phyloP scores from a whole-genome alignment of 2,888 invertebrate genomes.

The Choristoneura rosaceana region DNA sequence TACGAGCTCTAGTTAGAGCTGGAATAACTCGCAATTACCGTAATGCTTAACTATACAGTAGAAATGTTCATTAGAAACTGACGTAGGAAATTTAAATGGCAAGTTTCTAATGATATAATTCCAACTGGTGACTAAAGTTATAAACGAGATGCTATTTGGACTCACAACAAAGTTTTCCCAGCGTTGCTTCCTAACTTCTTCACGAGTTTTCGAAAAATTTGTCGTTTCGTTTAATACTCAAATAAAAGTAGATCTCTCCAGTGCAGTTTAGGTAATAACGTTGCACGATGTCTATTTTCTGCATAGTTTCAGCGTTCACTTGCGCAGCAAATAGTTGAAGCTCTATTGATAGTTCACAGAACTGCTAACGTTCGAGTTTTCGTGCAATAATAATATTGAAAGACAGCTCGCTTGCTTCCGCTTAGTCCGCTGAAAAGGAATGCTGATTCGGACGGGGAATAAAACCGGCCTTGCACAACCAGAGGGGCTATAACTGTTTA shows the following conservation, averaged over 20 bases:
- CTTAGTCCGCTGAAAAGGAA: slow-evolving; percentile 62
- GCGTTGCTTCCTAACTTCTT: slow-evolving; percentile 34
- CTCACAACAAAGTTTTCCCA: slow-evolving; percentile 34
- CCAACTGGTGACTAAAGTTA: slow-evolving; percentile 30
- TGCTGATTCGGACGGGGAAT: slow-evolving; percentile 59
- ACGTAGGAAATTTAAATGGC: slow-evolving; percentile 1
- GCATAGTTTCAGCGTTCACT: slow-evolving; percentile 32
- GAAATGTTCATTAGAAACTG: background rate
- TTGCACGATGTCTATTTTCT: slow-evolving; percentile 30
- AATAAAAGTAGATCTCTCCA: slow-evolving; percentile 28
- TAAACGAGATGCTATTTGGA: slow-evolving; percentile 33
- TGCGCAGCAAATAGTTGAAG: slow-evolving; percentile 26
- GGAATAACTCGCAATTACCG: slow-evolving; percentile 6
- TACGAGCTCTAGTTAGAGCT: background rate
- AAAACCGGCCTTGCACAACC: slow-evolving; percentile 47
- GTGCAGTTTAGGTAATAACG: slow-evolving; percentile 29
- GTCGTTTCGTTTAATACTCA: slow-evolving; percentile 32
- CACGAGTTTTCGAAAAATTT: slow-evolving; percentile 32
- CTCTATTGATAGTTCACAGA: slow-evolving; percentile 44
- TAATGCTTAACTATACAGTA: background rate
- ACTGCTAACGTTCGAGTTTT: slow-evolving; percentile 57
- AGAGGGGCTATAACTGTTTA: slow-evolving; percentile 45
- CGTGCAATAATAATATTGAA: slow-evolving; percentile 65
- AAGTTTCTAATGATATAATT: slow-evolving; percentile 27
- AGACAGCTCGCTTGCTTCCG: slow-evolving; percentile 66